Base-by-base conservation (phyloP, 2,113 vertebrate genomes). In the Corvus hawaiiensis region DNA sequence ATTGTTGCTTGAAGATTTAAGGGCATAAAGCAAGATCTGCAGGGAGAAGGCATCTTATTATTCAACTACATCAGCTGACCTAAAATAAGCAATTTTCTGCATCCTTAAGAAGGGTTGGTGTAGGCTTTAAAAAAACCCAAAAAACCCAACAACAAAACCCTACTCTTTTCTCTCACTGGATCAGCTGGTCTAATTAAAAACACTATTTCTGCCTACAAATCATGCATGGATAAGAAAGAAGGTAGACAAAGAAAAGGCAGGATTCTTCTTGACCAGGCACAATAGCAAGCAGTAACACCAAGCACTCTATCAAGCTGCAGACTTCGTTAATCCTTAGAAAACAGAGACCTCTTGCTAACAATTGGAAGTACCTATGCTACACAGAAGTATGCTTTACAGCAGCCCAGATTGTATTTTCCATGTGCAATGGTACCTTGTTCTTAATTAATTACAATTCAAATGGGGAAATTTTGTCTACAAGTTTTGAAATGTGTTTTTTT, bases 311-410 rank as follows among this genome's bases (percentile, higher is more conserved):
- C 16, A 32, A 69, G 26, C 46, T 80, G 55, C 28, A 62, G 39
- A 27, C 15, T 16, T 13, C 37, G 30, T 2, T 30, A 61, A 54
- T 20, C 43, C 71, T 37, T 7, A 80, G 21, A 72, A 67, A 85
- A 82, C 0, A 48, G 13, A 72, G 37, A 35, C 1, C 3, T 11
- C 22, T 54, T 37, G 12, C 68, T 21, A 66, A 66, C 20, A 52
- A 13, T 1, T 54, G 63, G 11, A 32, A 54, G 23, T 37, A 24
- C 8, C 30, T 62, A 3, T 6, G 11, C 32, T 41, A 28, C 2
- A 32, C 0, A 55, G 7, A 75, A 84, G 35, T 10, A 37, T 1
- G 13, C 13, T 39, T 66, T n/a, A 32, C 0, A 51, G 62, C n/a
- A 43, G 20, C 16, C 26, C 63, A 71, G 17, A 33, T 1, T 39